Conservation (phyloP, 1,140 invertebrate species). For the Trinorchestia longiramus region DNA sequence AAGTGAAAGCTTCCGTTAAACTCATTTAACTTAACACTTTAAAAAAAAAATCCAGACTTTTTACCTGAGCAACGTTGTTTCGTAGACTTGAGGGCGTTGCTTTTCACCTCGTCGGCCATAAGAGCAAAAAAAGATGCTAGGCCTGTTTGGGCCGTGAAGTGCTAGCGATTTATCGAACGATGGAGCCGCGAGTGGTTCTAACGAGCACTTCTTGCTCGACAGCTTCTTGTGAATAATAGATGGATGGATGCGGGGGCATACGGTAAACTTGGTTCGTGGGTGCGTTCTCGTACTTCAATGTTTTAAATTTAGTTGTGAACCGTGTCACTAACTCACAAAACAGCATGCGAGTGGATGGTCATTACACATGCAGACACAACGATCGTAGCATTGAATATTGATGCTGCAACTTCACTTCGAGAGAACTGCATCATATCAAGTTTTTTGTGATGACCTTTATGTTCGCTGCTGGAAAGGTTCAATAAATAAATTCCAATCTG, state of each 20-base stretch:
- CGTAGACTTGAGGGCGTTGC: not conserved
- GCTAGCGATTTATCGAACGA: slow-evolving; percentile 47
- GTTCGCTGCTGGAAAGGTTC: not conserved
- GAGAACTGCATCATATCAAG: not conserved
- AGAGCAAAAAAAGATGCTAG: slow-evolving; percentile 24
- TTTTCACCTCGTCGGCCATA: not conserved
- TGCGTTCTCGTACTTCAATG: not conserved
- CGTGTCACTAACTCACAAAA: not conserved
- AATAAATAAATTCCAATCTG: not conserved
- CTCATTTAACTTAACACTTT: not conserved
- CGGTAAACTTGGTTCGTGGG: not conserved
- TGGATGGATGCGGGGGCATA: slow-evolving; percentile 1
- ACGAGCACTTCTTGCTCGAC: slow-evolving; percentile 29
- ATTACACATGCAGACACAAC: no score
- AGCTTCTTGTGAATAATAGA: slow-evolving; percentile 12
- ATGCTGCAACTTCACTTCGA: not conserved
- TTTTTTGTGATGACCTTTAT: not conserved
- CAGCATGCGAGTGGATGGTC: not conserved
- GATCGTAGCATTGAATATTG: no score
- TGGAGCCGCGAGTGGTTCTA: slow-evolving; percentile 21
- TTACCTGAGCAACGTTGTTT: not conserved
- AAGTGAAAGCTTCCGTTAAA: not conserved
- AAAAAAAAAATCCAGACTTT: not conserved
- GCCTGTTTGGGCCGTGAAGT: slow-evolving; percentile 42
- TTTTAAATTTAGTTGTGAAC: not conserved